Percentiles rank a stretch among this genome's conserved stretches.
phyloP scores from a whole-genome alignment of 1,140 invertebrate species.

The Danaus plexippus region DNA sequence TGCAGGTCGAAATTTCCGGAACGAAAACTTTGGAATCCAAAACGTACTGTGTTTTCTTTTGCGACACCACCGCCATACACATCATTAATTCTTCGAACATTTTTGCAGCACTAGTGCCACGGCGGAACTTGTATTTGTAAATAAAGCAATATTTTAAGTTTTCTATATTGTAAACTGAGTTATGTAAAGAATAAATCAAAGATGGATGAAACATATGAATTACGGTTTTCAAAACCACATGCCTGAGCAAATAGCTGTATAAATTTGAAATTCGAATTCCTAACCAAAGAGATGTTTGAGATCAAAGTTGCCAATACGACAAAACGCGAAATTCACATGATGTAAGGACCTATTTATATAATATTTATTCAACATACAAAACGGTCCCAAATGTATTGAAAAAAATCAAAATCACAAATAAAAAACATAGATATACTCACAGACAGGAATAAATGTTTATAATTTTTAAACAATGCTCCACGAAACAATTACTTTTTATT shows the following conservation, averaged over 20 bases:
- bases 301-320: conserved; percentile 3
- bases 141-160: background rate
- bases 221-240: conserved; percentile 1
- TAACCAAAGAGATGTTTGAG: conserved; percentile 11
- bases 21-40: conserved; percentile 22
- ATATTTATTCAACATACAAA: too few species aligned
- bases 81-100: too few species aligned
- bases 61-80: background rate
- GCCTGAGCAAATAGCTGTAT: conserved; percentile 2
- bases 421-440: too few species aligned
- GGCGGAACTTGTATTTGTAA: background rate
- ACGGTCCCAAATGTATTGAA: too few species aligned
- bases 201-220: background rate
- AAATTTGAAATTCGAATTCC: conserved; percentile 14
- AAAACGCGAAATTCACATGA: conserved; percentile 13
- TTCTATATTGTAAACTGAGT: conserved; percentile 1
- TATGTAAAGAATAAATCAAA: background rate
- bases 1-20: conserved; percentile 23
- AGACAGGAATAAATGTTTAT: too few species aligned
- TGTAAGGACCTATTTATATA: too few species aligned
- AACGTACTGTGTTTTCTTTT: conserved; percentile 5
- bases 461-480: too few species aligned
- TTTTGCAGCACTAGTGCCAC: background rate
- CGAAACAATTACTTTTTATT: too few species aligned
- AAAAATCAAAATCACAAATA: too few species aligned